A percentile compares a stretch with the other conserved stretches of the same genome.
These are phyloP conservation scores for Orestias chungarensis DNA, from an alignment of 2,797 vertebrate genomes.

Conservation along the genomic window DNA sequence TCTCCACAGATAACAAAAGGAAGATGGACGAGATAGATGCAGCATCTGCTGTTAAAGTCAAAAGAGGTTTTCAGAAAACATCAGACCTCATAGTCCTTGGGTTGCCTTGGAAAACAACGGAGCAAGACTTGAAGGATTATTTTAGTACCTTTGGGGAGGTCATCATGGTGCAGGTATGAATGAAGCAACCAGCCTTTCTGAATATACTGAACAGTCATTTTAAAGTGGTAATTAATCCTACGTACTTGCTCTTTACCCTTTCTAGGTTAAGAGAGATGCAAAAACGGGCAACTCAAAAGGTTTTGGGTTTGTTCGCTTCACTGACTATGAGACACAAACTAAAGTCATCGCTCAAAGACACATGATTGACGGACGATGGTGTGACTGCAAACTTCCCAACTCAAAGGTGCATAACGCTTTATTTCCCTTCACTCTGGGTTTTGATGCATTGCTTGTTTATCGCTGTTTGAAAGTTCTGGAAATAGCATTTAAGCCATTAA, in stretches of 20 bases:
- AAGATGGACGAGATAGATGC: slow-evolving; percentile 99
- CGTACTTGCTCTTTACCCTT: background rate
- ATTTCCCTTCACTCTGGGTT: background rate
- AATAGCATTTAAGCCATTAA: background rate
- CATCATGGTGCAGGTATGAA: slow-evolving; percentile 97
- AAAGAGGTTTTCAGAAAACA: slow-evolving; percentile 96
- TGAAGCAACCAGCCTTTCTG: no score
- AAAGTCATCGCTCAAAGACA: slow-evolving; percentile 98
- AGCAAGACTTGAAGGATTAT: slow-evolving; percentile 98
- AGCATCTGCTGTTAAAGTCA: slow-evolving; percentile 95
- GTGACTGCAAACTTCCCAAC: slow-evolving; percentile 98
- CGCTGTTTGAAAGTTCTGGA: background rate
- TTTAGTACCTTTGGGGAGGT: slow-evolving; percentile 97
- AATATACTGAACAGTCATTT: background rate
- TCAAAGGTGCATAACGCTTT: slow-evolving; percentile 91
- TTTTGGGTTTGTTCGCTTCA: slow-evolving; percentile 97
- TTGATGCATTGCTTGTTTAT: background rate
- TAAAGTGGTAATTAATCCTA: background rate
- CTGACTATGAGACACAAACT: slow-evolving; percentile 97
- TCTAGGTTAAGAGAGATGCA: slow-evolving; percentile 94
- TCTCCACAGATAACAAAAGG: slow-evolving; percentile 92
- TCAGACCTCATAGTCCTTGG: slow-evolving; percentile 97
- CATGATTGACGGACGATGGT: slow-evolving; percentile 99
- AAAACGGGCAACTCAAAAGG: slow-evolving; percentile 98
- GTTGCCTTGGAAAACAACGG: slow-evolving; percentile 96